These are phyloP conservation scores for Sesamia nonagrioides DNA, from an alignment of 1,140 invertebrate species.

Conservation along the genomic window DNA sequence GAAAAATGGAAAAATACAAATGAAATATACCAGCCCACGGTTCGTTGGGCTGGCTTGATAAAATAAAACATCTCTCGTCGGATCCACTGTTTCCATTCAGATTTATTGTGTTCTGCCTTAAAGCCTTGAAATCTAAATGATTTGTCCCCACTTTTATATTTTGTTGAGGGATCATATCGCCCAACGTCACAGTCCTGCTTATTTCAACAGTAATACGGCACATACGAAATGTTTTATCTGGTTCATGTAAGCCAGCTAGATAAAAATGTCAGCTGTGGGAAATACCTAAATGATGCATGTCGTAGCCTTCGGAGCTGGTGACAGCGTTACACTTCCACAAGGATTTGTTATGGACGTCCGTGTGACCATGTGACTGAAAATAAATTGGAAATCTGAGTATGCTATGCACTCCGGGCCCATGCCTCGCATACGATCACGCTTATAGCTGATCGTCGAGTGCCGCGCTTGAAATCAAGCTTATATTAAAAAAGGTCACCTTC, in stretches of 20 bases:
- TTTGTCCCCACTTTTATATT: conserved; percentile 28
- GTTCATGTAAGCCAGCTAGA: neutral
- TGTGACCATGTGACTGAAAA: neutral
- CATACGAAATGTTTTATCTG: neutral
- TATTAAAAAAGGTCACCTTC: no score
- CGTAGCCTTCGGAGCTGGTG: neutral
- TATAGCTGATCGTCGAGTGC: no score
- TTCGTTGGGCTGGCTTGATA: conserved; percentile 18
- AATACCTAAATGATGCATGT: neutral
- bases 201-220: neutral
- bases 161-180: conserved; percentile 6
- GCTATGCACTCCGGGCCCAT: no score
- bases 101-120: conserved; percentile 21
- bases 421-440: no score
- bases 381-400: no score
- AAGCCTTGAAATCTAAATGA: conserved; percentile 23
- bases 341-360: neutral
- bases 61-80: conserved; percentile 36
- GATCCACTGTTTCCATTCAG: conserved; percentile 24
- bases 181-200: neutral
- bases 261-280: neutral
- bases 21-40: neutral
- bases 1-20: conserved; percentile 16
- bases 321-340: neutral
- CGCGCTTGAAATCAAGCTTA: no score